Evolutionary conservation across 2,888 invertebrate genomes (phyloP), one percentile per base, ranked within the genome.

Genomic region (Hesperia comma): DNA sequence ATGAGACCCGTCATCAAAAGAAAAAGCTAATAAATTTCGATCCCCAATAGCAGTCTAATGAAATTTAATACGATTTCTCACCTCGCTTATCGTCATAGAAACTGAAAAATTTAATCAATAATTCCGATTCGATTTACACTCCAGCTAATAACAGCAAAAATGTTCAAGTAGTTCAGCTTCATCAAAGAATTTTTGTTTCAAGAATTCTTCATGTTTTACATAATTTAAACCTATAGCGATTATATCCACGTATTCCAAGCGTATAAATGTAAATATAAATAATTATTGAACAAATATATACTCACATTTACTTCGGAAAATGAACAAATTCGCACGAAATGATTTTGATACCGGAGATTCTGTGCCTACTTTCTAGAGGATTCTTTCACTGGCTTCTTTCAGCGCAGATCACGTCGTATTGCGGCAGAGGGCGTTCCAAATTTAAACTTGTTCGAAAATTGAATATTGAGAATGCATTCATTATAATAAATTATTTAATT

Each of bases 321-420:
- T 78, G 86, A 90, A 89, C 82, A 90, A 89, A 84, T 88, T 91
- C 83, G 87, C 92, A 91, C 92, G 87, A 87, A 90, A 90, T 87
- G 92, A 93, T 92, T 92, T 92, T 90, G 92, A 90, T 91, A 86
- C 91, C 88, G 89, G 91, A 90, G 90, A 88, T 87, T 87, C 88
- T 84, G 84, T 92, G 92, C 87, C 90, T 91, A 88, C 87, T 91
- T 89, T 91, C 88, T 85, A 90, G 90, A 89, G 89, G 93, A 91
- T 89, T 93, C 92, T 92, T 92, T 88, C 93, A 93, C 83, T 85
- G 85, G 93, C 89, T 92, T 93, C 93, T 93, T 91, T 92, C 93
- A 91, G 79, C 74, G 74, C 77, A 83, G 79, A 82, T 83, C 79
- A 76, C 78, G 77, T 79, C 75, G 76, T 74, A 76, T 79, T 83